Evolutionary conservation across 2,113 vertebrate species (phyloP).

Genomic region (Aegypius monachus): DNA sequence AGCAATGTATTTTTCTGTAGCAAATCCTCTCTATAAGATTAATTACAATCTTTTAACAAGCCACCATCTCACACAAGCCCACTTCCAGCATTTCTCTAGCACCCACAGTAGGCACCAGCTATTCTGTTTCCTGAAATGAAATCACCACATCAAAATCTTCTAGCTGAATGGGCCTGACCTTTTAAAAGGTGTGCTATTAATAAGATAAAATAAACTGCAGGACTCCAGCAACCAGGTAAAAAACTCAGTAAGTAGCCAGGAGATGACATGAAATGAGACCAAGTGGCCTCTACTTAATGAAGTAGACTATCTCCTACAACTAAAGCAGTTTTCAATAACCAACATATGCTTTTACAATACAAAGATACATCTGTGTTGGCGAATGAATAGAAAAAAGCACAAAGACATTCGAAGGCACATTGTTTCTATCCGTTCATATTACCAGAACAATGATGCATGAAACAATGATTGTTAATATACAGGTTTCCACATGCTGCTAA

Average conservation of each 20-base stretch:
- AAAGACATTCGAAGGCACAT: neutral
- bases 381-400: neutral
- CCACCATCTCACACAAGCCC: neutral
- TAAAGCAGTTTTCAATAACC: neutral
- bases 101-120: neutral
- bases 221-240: neutral
- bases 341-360: neutral
- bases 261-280: neutral
- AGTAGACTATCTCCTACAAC: neutral
- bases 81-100: neutral
- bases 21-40: neutral
- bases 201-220: slow-evolving; percentile 5
- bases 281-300: neutral
- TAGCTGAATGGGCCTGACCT: neutral
- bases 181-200: slow-evolving; percentile 7
- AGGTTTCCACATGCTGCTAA: neutral
- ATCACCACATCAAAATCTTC: neutral
- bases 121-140: neutral
- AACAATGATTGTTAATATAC: neutral
- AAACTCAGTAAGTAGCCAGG: neutral
- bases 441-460: neutral
- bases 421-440: neutral
- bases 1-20: neutral
- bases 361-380: neutral
- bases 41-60: neutral